Percentiles rank a stretch among this genome's conserved stretches.
Evolutionary conservation across 2,888 invertebrate genomes (phyloP).

Genomic region (Agyllia agylla): DNA sequence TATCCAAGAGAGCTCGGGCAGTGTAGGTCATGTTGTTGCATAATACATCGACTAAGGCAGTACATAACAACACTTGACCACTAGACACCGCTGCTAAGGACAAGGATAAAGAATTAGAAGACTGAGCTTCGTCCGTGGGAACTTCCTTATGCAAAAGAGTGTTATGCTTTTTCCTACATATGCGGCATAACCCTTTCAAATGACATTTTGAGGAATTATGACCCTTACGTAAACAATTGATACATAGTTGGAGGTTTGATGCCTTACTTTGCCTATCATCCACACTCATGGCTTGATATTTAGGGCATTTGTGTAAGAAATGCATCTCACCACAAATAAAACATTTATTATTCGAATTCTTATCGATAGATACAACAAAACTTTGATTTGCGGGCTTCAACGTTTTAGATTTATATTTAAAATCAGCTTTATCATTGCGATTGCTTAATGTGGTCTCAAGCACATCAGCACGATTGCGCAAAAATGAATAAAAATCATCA

Average conservation of each 20-base stretch:
- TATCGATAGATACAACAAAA: background rate
- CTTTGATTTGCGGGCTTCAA: background rate
- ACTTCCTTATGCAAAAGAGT: slow-evolving; percentile 13
- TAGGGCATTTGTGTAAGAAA: background rate
- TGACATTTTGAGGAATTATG: slow-evolving; percentile 1
- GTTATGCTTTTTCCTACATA: slow-evolving; percentile 13
- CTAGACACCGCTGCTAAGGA: slow-evolving; percentile 5
- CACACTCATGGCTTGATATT: background rate
- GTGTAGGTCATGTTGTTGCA: slow-evolving; percentile 8
- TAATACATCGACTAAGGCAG: background rate
- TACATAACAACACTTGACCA: slow-evolving; percentile 16
- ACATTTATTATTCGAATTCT: background rate
- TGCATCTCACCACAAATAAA: slow-evolving; percentile 5
- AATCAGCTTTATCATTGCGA: background rate
- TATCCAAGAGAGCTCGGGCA: background rate
- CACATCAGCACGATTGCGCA: background rate
- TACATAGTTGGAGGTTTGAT: slow-evolving; percentile 6
- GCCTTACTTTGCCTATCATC: slow-evolving; percentile 7
- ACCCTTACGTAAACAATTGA: slow-evolving; percentile 2
- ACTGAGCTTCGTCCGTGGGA: background rate
- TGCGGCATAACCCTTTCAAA: slow-evolving; percentile 1
- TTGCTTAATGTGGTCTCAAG: slow-evolving; percentile 5
- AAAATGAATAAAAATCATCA: slow-evolving; percentile 8
- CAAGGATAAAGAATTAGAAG: slow-evolving; percentile 1
- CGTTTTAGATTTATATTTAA: background rate